A percentile compares a stretch with the other conserved stretches of the same genome.
Conservation (phyloP, 2,888 invertebrate species). For the Erynnis tages region DNA sequence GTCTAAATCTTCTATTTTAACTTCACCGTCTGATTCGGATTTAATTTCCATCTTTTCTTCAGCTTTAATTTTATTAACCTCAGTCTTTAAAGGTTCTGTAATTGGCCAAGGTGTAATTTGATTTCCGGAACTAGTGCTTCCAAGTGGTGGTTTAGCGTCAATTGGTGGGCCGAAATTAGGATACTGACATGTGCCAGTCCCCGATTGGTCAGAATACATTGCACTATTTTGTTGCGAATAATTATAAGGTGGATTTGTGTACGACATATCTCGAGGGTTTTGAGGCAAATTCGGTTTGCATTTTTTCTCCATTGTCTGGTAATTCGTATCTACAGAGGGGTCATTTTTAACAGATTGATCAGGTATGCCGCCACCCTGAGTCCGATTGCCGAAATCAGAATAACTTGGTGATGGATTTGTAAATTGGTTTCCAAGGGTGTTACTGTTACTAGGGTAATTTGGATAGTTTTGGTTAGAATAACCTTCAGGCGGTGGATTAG, state of each 20-base stretch:
- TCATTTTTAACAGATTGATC: constrained; percentile 48
- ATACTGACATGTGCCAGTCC: constrained; percentile 50
- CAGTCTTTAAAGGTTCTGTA: constrained; percentile 65
- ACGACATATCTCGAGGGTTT: constrained; percentile 43
- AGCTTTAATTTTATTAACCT: constrained; percentile 66
- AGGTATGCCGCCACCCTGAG: constrained; percentile 37
- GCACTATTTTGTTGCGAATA: constrained; percentile 52
- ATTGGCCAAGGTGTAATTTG: constrained; percentile 71
- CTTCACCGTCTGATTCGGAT: constrained; percentile 78
- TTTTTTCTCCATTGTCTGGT: constrained; percentile 49
- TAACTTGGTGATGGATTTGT: constrained; percentile 55
- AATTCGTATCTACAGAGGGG: constrained; percentile 40
- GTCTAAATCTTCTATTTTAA: constrained; percentile 76
- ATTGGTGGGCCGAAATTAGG: constrained; percentile 56
- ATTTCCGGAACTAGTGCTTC: constrained; percentile 63
- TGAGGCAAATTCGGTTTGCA: constrained; percentile 46
- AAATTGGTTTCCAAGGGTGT: constrained; percentile 57
- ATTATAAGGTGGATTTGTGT: constrained; percentile 50
- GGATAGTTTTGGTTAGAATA: constrained; percentile 44
- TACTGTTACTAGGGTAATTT: constrained; percentile 46
- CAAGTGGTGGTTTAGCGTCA: constrained; percentile 67
- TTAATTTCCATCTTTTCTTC: constrained; percentile 73
- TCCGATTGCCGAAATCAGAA: constrained; percentile 46
- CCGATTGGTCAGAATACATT: constrained; percentile 47
- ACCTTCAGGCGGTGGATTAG: constrained; percentile 49